These are phyloP conservation scores for Cheilinus undulatus DNA, from an alignment of 2,113 vertebrate species.

Conservation along the genomic window DNA sequence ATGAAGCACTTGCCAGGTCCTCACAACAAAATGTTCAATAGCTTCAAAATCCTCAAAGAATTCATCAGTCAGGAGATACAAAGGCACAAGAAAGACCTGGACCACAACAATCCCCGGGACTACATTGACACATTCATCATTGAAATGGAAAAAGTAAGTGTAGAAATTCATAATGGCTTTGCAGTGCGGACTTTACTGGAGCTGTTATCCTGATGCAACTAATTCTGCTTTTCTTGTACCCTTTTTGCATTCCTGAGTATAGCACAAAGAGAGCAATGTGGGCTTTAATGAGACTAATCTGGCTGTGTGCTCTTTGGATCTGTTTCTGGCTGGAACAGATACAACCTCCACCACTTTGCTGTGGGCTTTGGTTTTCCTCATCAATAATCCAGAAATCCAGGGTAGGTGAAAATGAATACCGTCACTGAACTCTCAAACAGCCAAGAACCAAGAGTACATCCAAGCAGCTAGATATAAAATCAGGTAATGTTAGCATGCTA, in stretches of 20 bases:
- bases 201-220: neutral
- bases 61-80: constrained; percentile 75
- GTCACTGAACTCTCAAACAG: too few species aligned
- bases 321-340: constrained; percentile 93
- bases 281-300: constrained; percentile 86
- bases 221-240: neutral
- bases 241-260: neutral
- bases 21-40: constrained; percentile 81
- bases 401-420: too few species aligned
- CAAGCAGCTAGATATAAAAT: too few species aligned
- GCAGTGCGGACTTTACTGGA: neutral
- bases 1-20: constrained; percentile 85
- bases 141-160: constrained; percentile 77
- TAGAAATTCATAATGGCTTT: too few species aligned
- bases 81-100: constrained; percentile 84
- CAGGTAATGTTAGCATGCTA: too few species aligned
- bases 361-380: constrained; percentile 91
- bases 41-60: constrained; percentile 53
- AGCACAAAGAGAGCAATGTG: constrained; percentile 37
- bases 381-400: constrained; percentile 87
- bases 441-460: too few species aligned
- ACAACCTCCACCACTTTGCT: constrained; percentile 90
- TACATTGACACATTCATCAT: constrained; percentile 88
- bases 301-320: constrained; percentile 88
- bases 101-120: constrained; percentile 81